Base-by-base conservation (phyloP, 2,797 vertebrate species). In the Coilia nasus region DNA sequence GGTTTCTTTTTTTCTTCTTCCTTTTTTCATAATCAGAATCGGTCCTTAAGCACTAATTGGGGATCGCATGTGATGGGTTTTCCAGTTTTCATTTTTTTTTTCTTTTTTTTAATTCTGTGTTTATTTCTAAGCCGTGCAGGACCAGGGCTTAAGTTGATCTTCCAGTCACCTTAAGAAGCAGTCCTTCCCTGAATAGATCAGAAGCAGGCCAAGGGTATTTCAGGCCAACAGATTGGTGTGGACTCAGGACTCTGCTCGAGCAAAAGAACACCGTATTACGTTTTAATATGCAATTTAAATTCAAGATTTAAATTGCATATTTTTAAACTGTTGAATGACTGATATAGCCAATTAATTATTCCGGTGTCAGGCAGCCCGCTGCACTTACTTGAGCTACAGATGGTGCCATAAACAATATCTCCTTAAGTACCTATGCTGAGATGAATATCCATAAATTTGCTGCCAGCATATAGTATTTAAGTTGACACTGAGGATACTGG, bases 401-500 rank as follows among this genome's bases (percentile, higher is more conserved):
- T 83, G 84, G 84, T 19, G 81, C 84, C 54, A 86, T 88, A 89
- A 87, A 89, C 88, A 91, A 89, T 90, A 86, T 88, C 60, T 85
- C 82, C 86, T 87, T 88, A 88, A 89, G 86, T 83, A 87, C 90
- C 86, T 88, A 86, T 57, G 78, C 82, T 56, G 56, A 88, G 89
- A 91, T 88, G 83, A 87, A 89, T 89, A 88, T 87, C 62, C 75
- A 62, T 47, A 83, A 85, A 82, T 82, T 85, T 86, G 84, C 88
- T 75, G 59, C 56, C 84, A 83, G 92, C 90, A 89, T 85, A 83
- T 88, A 64, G 54, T 28, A 78, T 91, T 93, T 92, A 94, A 94
- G 91, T 91, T 89, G 90, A 92, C 91, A 90, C 86, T 62, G 82
- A 54, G 86, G 82, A 88, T 82, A 80, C 82, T 35, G 84, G 57